Evolutionary conservation across 1,140 invertebrate species (phyloP).

Genomic region (Mizuhopecten yessoensis): DNA sequence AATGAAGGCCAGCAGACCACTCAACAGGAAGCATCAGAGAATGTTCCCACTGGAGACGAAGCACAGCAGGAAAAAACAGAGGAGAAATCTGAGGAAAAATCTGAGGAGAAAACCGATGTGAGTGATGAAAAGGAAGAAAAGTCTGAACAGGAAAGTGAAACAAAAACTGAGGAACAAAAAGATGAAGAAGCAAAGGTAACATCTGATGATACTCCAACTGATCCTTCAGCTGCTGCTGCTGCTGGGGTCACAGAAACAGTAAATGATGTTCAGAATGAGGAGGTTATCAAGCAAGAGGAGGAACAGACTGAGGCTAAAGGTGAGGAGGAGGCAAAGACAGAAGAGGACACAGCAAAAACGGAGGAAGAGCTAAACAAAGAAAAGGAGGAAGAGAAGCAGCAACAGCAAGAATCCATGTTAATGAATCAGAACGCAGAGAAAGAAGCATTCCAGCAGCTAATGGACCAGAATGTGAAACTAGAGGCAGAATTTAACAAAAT

Average conservation of each 20-base stretch:
- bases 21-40: conserved; percentile 9
- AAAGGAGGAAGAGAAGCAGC: conserved; percentile 5
- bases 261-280: neutral
- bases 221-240: neutral
- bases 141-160: neutral
- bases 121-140: conserved; percentile 41
- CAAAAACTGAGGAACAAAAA: conserved; percentile 36
- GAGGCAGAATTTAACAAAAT: conserved; percentile 51
- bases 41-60: neutral
- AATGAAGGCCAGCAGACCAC: neutral
- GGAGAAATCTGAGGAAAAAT: neutral
- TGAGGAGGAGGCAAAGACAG: conserved; percentile 13
- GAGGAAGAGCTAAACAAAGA: conserved; percentile 41
- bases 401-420: conserved; percentile 36
- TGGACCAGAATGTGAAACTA: conserved; percentile 51
- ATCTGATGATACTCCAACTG: neutral
- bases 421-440: conserved; percentile 52
- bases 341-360: conserved; percentile 41
- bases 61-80: neutral
- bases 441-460: conserved; percentile 49
- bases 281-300: neutral
- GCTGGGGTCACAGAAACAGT: neutral
- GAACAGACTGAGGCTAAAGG: neutral
- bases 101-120: conserved; percentile 37
- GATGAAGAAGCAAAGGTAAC: neutral